A percentile compares a stretch with the other conserved stretches of the same genome.
Evolutionary conservation across 2,113 vertebrate species (phyloP).

Genomic region (Scomber scombrus): DNA sequence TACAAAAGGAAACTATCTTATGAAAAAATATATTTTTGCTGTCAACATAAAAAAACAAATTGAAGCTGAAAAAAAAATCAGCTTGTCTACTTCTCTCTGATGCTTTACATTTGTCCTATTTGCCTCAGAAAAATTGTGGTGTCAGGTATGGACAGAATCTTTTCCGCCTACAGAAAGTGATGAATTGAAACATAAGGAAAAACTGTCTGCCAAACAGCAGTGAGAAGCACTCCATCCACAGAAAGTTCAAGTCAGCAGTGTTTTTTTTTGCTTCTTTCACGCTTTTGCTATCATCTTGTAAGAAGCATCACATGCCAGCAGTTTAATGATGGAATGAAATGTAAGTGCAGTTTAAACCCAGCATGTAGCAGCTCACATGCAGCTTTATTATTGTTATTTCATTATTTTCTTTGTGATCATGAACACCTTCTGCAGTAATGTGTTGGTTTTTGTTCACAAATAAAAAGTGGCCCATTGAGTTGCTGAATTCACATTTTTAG

Average conservation of each 20-base stretch:
- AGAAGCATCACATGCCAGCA: not conserved
- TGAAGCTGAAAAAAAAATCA: not conserved
- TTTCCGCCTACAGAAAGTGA: conserved; percentile 18
- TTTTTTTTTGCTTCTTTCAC: not conserved
- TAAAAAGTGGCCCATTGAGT: too few species aligned
- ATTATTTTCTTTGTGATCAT: not conserved
- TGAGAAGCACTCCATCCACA: conserved; percentile 18
- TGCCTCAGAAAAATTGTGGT: conserved; percentile 38
- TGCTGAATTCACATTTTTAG: too few species aligned
- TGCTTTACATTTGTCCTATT: conserved; percentile 36
- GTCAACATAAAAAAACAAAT: conserved; percentile 24
- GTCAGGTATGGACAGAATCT: conserved; percentile 24
- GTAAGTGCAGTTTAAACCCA: not conserved
- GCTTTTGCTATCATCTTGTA: not conserved
- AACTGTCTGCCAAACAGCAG: conserved; percentile 35
- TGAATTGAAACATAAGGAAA: conserved; percentile 25
- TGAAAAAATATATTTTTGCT: conserved; percentile 1
- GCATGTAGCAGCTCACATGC: not conserved
- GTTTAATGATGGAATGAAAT: not conserved
- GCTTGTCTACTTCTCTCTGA: not conserved
- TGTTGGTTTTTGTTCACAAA: too few species aligned
- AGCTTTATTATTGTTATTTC: not conserved
- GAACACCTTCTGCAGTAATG: too few species aligned
- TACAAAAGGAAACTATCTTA: conserved; percentile 5
- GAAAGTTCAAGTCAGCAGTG: conserved; percentile 26